Conservation (phyloP, 2,113 vertebrate genomes). For the Neoarius graeffei region DNA sequence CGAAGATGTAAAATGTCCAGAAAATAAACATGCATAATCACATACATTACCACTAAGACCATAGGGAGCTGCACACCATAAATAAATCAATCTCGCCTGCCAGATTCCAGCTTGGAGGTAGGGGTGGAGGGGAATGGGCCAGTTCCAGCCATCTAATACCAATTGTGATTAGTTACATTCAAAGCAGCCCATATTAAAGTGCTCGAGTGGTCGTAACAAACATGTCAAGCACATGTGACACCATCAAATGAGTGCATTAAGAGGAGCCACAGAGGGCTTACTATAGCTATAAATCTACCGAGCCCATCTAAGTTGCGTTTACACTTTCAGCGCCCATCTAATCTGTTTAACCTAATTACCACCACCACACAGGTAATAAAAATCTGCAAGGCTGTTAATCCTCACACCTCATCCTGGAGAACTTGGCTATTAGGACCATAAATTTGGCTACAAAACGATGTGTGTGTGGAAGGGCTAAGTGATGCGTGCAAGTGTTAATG, state of each 20-base stretch:
- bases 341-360: constrained; percentile 80
- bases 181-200: constrained; percentile 63
- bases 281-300: constrained; percentile 73
- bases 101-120: background rate
- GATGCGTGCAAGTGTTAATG: constrained; percentile 36
- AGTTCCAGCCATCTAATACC: constrained; percentile 37
- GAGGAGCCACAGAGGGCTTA: constrained; percentile 63
- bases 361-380: constrained; percentile 76
- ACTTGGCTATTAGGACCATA: constrained; percentile 70
- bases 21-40: constrained; percentile 37
- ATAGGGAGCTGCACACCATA: background rate
- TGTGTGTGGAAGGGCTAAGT: constrained; percentile 47
- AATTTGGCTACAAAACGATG: constrained; percentile 62
- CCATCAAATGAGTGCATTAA: constrained; percentile 75
- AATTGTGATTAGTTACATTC: constrained; percentile 47
- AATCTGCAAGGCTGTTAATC: constrained; percentile 75
- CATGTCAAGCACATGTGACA: constrained; percentile 69
- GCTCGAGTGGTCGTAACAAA: constrained; percentile 64
- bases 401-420: constrained; percentile 69
- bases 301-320: constrained; percentile 72
- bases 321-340: constrained; percentile 71
- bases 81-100: constrained; percentile 24
- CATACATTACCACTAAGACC: constrained; percentile 11
- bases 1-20: constrained; percentile 29
- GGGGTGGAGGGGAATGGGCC: constrained; percentile 12